Percentiles rank a stretch among this genome's conserved stretches.
phyloP scores from a whole-genome alignment of 2,797 vertebrate species.

The Parotocinclus haroldoi region DNA sequence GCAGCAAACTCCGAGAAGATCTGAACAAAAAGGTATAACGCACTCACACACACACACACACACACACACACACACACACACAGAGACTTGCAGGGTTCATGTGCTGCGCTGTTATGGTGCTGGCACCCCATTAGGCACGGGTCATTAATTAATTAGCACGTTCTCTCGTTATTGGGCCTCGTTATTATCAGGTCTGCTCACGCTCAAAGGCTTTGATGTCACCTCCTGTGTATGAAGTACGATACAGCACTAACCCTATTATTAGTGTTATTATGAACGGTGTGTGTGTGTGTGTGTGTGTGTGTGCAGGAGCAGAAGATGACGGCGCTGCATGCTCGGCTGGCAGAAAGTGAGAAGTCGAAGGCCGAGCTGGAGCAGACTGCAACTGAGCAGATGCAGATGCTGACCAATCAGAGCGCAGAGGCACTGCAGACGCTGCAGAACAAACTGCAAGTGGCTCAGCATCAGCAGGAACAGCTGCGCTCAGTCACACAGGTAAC shows the following conservation, averaged over 20 bases:
- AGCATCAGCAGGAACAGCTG: constrained; percentile 5
- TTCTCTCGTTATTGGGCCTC: too few species aligned
- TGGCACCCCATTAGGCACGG: too few species aligned
- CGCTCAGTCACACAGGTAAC: not conserved
- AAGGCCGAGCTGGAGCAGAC: constrained; percentile 15
- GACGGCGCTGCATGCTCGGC: not conserved
- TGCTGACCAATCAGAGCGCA: constrained; percentile 26
- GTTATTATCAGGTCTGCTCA: too few species aligned
- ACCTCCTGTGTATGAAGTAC: too few species aligned
- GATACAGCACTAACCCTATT: too few species aligned
- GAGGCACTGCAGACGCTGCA: constrained; percentile 13
- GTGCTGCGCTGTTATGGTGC: too few species aligned
- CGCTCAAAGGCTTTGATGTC: too few species aligned
- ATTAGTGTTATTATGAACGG: not conserved
- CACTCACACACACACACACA: too few species aligned
- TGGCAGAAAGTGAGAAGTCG: constrained; percentile 13
- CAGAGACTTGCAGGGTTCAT: too few species aligned
- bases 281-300: constrained; percentile 10
- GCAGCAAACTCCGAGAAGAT: constrained; percentile 77
- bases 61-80: too few species aligned
- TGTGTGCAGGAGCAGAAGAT: constrained; percentile 14
- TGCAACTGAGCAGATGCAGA: constrained; percentile 1
- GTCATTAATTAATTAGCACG: too few species aligned
- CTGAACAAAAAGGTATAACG: constrained; percentile 80
- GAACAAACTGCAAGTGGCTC: constrained; percentile 5